Evolutionary conservation across 2,797 vertebrate species (phyloP), one percentile per base, ranked within the genome.

Genomic region (Ambastaia sidthimunki): DNA sequence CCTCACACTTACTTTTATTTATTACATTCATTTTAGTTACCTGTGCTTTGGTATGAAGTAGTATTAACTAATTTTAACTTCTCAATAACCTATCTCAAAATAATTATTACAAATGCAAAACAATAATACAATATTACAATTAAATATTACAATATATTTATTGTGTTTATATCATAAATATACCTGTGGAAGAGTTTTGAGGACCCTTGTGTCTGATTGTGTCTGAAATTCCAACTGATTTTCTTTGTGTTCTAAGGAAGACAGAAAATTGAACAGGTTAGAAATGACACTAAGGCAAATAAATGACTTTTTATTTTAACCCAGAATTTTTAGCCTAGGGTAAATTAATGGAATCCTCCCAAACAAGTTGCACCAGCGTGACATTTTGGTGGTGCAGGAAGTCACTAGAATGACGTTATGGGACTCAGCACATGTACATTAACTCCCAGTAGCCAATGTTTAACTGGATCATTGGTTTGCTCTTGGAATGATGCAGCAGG

Each of bases 381-480:
- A 63, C 19, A 57, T 44, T 48, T 74, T 12, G 10, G 11, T 71
- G 10, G 16, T 21, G 34, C 19, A 3, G 48, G 48, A 71, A 71
- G 52, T 13, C 54, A 60, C 37, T 23, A 16, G 15, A 60, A 31
- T 74, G 23, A 74, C 72, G 10, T 47, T 44, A 16, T 4, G n/a
- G 2, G 7, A 18, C 54, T 76, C 11, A 59, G 7, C 52, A 47
- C 25, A 47, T 57, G 3, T 52, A 47, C 25, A 47, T 57, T 21
- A 62, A 55, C 52, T 9, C 44, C 25, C 23, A 9, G 23, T 52
- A 57, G 68, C 68, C 70, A 74, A 23, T 55, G 11, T 55, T 74
- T 63, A 84, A 74, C 57, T 52, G n/a, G 67, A 74, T 75, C 73
- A 82, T 44, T 65, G 73, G 73, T 37, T 80, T 75, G 2, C 62